Percentiles rank a stretch among this genome's conserved stretches.
Conservation (phyloP, 2,888 invertebrate genomes). For the Thyatira batis region DNA sequence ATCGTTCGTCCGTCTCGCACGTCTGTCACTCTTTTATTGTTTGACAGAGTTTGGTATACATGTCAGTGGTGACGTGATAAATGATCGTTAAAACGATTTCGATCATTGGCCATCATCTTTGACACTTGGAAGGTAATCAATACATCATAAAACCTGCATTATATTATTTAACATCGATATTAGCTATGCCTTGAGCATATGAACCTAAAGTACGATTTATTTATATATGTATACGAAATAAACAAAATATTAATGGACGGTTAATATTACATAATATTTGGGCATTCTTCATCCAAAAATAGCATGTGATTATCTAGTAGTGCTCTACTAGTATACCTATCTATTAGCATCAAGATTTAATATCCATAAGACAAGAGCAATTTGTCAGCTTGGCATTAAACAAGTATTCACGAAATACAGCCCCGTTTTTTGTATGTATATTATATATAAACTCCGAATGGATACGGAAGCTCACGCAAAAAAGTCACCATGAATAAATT, state of each 20-base stretch:
- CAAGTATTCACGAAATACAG: neutral
- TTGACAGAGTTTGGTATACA: slow-evolving; percentile 34
- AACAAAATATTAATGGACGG: no score
- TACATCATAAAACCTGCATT: neutral
- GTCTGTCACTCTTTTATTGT: slow-evolving; percentile 41
- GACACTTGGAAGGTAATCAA: neutral
- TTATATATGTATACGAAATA: no score
- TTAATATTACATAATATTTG: no score
- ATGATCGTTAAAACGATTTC: slow-evolving; percentile 11
- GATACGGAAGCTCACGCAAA: slow-evolving; percentile 32
- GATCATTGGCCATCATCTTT: slow-evolving; percentile 3
- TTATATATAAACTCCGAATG: slow-evolving; percentile 20
- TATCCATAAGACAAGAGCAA: neutral
- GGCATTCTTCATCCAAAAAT: no score
- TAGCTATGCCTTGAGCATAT: no score
- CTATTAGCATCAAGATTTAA: neutral
- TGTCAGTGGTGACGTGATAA: slow-evolving; percentile 21
- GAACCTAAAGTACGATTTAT: no score
- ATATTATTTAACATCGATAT: no score
- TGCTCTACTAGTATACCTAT: neutral
- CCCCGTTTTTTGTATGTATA: slow-evolving; percentile 11
- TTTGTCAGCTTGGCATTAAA: neutral
- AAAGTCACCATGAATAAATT: slow-evolving; percentile 51
- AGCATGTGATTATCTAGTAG: no score
- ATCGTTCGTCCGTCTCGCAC: slow-evolving; percentile 31